Conservation (phyloP, 1,140 invertebrate genomes). For the Tribolium madens region DNA sequence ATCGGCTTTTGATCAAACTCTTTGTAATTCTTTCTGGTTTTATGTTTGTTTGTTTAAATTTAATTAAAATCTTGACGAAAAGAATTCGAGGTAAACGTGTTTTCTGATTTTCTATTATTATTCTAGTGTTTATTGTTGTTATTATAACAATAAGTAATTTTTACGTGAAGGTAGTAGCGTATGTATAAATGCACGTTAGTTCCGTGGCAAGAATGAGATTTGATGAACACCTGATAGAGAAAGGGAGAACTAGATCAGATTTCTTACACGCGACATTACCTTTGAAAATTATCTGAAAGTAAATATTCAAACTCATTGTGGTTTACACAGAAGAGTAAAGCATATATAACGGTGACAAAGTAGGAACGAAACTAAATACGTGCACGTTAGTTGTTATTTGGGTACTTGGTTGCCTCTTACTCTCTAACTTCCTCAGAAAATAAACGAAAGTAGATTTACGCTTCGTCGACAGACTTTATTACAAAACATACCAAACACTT, state of each 20-base stretch:
- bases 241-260: slow-evolving; percentile 21
- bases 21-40: slow-evolving; percentile 31
- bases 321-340: background rate
- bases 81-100: background rate
- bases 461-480: slow-evolving; percentile 28
- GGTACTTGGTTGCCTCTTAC: slow-evolving; percentile 22
- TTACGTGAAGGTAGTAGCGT: slow-evolving; percentile 1
- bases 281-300: slow-evolving; percentile 29
- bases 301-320: slow-evolving; percentile 21
- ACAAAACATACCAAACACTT: slow-evolving; percentile 39
- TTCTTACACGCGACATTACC: slow-evolving; percentile 35
- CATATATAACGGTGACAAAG: slow-evolving; percentile 3
- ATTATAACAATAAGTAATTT: slow-evolving; percentile 2
- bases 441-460: slow-evolving; percentile 32
- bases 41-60: slow-evolving; percentile 13
- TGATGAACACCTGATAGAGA: slow-evolving; percentile 36
- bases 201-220: background rate
- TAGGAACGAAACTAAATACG: slow-evolving; percentile 20
- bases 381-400: slow-evolving; percentile 26
- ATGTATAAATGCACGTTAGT: slow-evolving; percentile 8
- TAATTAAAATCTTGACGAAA: slow-evolving; percentile 1
- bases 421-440: slow-evolving; percentile 21
- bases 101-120: too few species aligned
- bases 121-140: background rate
- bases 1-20: slow-evolving; percentile 14